A percentile compares a stretch with the other conserved stretches of the same genome.
Evolutionary conservation across 2,888 invertebrate genomes (phyloP).

Genomic region (Aquatica leii): DNA sequence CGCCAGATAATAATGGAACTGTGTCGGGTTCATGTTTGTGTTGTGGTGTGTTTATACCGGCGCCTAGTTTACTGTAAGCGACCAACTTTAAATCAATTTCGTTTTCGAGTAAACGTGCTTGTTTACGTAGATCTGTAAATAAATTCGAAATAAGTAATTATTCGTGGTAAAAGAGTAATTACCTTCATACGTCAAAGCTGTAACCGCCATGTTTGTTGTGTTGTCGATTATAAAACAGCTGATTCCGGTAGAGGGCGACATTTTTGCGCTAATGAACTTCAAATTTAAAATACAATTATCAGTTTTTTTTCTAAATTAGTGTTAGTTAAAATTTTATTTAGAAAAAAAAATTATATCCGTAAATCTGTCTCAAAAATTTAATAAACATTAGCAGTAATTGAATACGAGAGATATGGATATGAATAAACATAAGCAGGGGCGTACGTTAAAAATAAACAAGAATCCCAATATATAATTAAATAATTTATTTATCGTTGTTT

Average conservation of each 20-base stretch:
- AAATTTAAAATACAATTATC: too few species aligned
- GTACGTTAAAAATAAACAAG: too few species aligned
- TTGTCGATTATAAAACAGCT: conserved; percentile 1
- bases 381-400: too few species aligned
- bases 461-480: too few species aligned
- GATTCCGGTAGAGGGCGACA: not conserved
- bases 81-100: conserved; percentile 96
- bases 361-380: too few species aligned
- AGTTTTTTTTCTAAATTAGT: too few species aligned
- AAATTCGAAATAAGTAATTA: conserved; percentile 6
- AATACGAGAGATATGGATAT: too few species aligned
- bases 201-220: conserved; percentile 44
- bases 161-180: too few species aligned
- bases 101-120: conserved; percentile 93
- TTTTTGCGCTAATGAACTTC: not conserved
- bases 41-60: conserved; percentile 66
- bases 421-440: too few species aligned
- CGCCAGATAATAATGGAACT: conserved; percentile 84
- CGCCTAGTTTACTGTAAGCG: conserved; percentile 93
- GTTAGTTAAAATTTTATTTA: too few species aligned
- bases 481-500: conserved; percentile 12
- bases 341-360: too few species aligned
- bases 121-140: conserved; percentile 82
- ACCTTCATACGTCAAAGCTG: conserved; percentile 55
- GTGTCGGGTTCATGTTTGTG: conserved; percentile 71